Conservation (phyloP, 2,888 invertebrate genomes). For the Entomobrya multifasciata region DNA sequence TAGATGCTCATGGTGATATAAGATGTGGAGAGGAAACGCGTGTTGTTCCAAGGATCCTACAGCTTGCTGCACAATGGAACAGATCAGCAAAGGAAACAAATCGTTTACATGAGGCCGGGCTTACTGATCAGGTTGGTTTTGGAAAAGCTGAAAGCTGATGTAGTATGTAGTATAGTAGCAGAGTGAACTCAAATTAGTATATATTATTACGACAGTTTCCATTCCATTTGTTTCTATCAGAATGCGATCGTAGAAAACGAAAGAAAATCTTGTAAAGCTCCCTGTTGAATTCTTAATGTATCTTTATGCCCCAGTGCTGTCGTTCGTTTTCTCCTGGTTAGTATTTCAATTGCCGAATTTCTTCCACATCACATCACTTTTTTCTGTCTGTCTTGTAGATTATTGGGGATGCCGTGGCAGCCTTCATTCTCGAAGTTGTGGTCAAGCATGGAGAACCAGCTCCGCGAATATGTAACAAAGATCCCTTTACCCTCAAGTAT, state of each 20-base stretch:
- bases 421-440: constrained; percentile 97
- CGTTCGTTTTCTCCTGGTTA: not conserved
- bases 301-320: constrained; percentile 10
- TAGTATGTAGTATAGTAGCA: no score
- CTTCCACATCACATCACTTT: constrained; percentile 62
- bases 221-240: constrained; percentile 47
- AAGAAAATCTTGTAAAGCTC: not conserved
- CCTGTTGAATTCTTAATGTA: constrained; percentile 40
- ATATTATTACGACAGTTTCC: constrained; percentile 25
- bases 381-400: constrained; percentile 82
- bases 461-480: constrained; percentile 98
- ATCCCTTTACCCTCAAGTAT: constrained; percentile 98
- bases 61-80: constrained; percentile 97
- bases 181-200: constrained; percentile 24
- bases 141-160: not conserved
- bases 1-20: constrained; percentile 90
- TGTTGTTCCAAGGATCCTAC: constrained; percentile 97
- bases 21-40: constrained; percentile 98
- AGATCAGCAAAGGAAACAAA: constrained; percentile 95
- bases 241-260: not conserved
- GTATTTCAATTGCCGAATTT: not conserved
- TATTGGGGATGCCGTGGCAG: constrained; percentile 96
- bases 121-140: constrained; percentile 90
- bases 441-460: constrained; percentile 98
- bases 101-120: constrained; percentile 95